Evolutionary conservation across 2,797 vertebrate species (phyloP).

Genomic region (Lepilemur ruficaudatus): DNA sequence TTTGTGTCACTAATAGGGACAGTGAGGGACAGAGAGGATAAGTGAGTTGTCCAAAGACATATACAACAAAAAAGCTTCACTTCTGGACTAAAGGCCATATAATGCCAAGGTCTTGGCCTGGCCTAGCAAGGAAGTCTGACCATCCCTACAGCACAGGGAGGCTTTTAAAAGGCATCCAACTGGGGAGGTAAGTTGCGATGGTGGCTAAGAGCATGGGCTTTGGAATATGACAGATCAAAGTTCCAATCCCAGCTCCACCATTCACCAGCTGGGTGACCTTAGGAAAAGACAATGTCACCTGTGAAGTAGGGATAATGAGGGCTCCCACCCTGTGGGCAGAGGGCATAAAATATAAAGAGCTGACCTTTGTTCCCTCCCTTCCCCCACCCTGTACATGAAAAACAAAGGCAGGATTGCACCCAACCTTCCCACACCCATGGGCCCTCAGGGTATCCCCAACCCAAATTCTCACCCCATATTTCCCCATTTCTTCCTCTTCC

Average conservation of each 20-base stretch:
- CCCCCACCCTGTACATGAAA: not conserved
- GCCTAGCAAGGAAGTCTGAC: not conserved
- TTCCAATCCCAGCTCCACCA: not conserved
- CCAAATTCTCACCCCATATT: not conserved
- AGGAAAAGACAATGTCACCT: not conserved
- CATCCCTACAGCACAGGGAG: not conserved
- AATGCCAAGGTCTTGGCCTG: not conserved
- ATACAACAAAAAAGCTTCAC: not conserved
- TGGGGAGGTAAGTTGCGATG: not conserved
- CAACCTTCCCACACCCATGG: not conserved
- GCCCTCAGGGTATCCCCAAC: not conserved
- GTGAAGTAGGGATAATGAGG: not conserved
- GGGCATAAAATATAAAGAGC: not conserved
- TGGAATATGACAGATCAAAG: not conserved
- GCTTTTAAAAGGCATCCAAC: not conserved
- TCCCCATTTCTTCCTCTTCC: constrained; percentile 62
- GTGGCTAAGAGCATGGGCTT: not conserved
- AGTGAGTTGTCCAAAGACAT: not conserved
- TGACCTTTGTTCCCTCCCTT: not conserved
- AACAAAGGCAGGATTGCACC: not conserved
- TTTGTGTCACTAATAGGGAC: not conserved
- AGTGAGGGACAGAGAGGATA: not conserved
- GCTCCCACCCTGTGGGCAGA: not conserved
- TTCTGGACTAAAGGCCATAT: not conserved
- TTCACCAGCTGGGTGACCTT: not conserved